Conservation (phyloP, 2,888 invertebrate species). For the Achlya flavicornis region DNA sequence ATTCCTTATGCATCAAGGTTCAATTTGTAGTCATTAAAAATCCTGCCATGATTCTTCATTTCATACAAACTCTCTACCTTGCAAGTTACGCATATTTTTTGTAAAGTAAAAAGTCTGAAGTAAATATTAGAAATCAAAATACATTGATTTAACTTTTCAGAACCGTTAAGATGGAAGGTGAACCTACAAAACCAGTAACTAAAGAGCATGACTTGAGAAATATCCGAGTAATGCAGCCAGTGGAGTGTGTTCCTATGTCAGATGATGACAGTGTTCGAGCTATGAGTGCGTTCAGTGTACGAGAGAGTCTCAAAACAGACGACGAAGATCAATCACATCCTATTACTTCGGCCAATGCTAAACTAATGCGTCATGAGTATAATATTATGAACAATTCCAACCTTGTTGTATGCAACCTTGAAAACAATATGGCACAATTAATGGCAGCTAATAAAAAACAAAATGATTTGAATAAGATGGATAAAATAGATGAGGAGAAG, state of each 20-base stretch:
- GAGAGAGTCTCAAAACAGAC: slow-evolving; percentile 79
- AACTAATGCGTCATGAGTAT: slow-evolving; percentile 75
- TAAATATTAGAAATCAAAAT: background rate
- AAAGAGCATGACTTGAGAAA: slow-evolving; percentile 73
- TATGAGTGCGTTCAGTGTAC: slow-evolving; percentile 77
- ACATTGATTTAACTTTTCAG: slow-evolving; percentile 32
- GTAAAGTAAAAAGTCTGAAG: background rate
- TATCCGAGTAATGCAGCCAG: slow-evolving; percentile 65
- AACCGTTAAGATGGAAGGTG: slow-evolving; percentile 52
- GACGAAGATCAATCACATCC: slow-evolving; percentile 78
- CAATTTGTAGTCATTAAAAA: no score
- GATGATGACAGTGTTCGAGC: slow-evolving; percentile 80
- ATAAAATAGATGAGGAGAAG: slow-evolving; percentile 76
- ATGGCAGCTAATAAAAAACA: slow-evolving; percentile 70
- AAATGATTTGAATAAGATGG: slow-evolving; percentile 64
- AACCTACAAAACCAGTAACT: slow-evolving; percentile 54
- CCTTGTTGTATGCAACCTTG: slow-evolving; percentile 76
- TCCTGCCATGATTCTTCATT: no score
- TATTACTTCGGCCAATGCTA: slow-evolving; percentile 75
- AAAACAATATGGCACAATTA: slow-evolving; percentile 79
- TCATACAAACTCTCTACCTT: no score
- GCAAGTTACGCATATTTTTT: no score
- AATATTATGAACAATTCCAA: slow-evolving; percentile 79
- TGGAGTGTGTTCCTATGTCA: slow-evolving; percentile 77
- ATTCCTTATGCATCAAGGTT: no score